phyloP scores from a whole-genome alignment of 2,113 vertebrate genomes.

The Phylloscopus trochiloides region DNA sequence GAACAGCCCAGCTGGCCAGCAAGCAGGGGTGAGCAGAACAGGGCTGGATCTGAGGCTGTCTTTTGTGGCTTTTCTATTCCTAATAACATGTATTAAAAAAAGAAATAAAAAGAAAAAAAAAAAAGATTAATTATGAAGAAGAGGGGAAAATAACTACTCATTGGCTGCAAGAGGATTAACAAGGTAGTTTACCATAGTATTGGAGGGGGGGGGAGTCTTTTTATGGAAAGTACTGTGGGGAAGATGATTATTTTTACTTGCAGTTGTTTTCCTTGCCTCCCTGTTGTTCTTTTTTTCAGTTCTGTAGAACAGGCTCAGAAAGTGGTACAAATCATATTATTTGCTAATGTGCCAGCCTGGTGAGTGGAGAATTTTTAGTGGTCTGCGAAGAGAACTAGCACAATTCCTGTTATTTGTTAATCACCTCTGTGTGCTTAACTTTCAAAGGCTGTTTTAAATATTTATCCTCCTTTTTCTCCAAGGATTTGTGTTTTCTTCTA shows the following conservation, averaged over 20 bases:
- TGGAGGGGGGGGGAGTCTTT: background rate
- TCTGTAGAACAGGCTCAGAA: conserved; percentile 1
- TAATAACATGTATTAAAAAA: background rate
- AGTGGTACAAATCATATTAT: conserved; percentile 42
- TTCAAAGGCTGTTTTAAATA: conserved; percentile 12
- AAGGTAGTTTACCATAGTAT: background rate
- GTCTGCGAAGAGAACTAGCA: conserved; percentile 1
- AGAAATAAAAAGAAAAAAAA: background rate
- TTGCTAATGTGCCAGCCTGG: conserved; percentile 33
- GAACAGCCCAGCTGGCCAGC: background rate
- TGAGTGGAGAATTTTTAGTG: background rate
- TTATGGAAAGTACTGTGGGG: background rate
- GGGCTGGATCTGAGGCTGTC: background rate
- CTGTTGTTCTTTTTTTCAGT: conserved; percentile 9
- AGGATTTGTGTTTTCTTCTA: background rate
- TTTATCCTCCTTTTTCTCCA: conserved; percentile 2
- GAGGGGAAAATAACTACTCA: background rate
- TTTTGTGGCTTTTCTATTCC: background rate
- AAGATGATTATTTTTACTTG: conserved; percentile 23
- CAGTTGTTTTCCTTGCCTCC: conserved; percentile 34
- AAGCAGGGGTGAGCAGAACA: background rate
- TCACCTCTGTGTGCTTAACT: background rate
- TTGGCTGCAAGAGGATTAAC: background rate
- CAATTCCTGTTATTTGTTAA: conserved; percentile 36
- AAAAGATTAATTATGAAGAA: background rate